These are phyloP conservation scores for zebrafish (Danio rerio) DNA, from an alignment of 2,113 vertebrate species.

Conservation along the genomic window DNA sequence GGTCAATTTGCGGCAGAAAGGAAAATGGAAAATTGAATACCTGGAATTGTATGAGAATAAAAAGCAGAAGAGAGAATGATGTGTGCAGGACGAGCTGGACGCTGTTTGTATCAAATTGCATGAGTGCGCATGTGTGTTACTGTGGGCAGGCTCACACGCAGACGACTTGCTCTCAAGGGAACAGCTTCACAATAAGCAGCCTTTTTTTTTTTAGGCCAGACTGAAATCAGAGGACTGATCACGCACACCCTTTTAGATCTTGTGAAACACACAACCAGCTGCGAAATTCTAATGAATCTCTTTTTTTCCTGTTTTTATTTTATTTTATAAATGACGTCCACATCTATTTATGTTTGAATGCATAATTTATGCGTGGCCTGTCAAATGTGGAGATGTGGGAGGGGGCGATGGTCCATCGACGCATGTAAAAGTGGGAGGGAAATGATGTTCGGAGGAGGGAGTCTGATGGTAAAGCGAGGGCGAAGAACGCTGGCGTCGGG, in stretches of 20 bases:
- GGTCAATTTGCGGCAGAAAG: constrained; percentile 4
- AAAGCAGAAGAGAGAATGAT: not conserved
- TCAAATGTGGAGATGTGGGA: constrained; percentile 37
- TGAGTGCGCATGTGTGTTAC: constrained; percentile 27
- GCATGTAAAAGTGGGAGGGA: constrained; percentile 34
- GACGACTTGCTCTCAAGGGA: constrained; percentile 41
- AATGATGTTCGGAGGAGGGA: constrained; percentile 29
- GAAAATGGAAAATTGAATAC: not conserved
- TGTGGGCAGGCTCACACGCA: not conserved
- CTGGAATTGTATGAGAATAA: not conserved
- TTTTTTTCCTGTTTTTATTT: not conserved
- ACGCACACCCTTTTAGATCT: not conserved
- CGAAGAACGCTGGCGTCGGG: not conserved
- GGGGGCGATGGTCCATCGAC: constrained; percentile 13
- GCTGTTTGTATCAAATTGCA: not conserved
- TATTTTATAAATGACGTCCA: constrained; percentile 36
- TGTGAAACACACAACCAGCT: not conserved
- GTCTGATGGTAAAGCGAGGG: constrained; percentile 17
- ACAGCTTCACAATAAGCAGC: constrained; percentile 36
- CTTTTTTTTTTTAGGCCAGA: constrained; percentile 25
- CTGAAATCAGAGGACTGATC: constrained; percentile 9
- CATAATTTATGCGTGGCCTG: constrained; percentile 47
- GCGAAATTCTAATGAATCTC: constrained; percentile 15
- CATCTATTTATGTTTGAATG: constrained; percentile 37
- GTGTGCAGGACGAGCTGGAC: not conserved